These are phyloP conservation scores for Heliconius ismenius DNA, from an alignment of 2,888 invertebrate genomes.

Conservation along the genomic window DNA sequence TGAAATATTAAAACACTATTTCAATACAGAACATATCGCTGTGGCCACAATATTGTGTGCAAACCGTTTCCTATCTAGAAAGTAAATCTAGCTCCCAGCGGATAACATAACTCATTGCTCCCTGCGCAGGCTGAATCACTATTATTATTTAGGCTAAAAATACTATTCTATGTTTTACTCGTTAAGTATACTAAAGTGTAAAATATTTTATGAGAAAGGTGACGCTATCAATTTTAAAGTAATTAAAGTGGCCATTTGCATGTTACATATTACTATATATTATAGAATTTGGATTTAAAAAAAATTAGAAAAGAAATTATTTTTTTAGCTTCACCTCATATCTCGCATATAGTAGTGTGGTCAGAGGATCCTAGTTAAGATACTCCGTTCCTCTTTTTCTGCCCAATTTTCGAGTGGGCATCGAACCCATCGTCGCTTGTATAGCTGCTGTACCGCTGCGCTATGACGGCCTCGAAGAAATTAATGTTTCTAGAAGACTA, in stretches of 20 bases:
- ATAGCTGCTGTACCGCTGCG: too few species aligned
- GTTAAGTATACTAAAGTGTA: not conserved
- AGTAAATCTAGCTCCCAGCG: constrained; percentile 15
- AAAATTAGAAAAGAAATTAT: too few species aligned
- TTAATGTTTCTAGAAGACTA: too few species aligned
- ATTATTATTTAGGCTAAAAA: constrained; percentile 6
- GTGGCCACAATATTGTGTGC: constrained; percentile 2
- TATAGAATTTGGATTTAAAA: too few species aligned
- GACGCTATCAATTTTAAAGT: not conserved
- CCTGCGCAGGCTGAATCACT: constrained; percentile 5
- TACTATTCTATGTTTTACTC: not conserved
- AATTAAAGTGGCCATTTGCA: not conserved
- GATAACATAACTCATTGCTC: constrained; percentile 20
- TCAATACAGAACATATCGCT: not conserved
- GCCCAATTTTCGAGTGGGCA: too few species aligned
- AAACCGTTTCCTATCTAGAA: constrained; percentile 15
- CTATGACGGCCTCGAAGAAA: too few species aligned
- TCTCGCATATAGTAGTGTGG: too few species aligned
- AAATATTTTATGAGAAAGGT: not conserved
- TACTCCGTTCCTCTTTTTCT: too few species aligned
- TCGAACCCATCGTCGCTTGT: too few species aligned
- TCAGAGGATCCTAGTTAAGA: too few species aligned
- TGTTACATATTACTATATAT: not conserved
- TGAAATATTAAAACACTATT: constrained; percentile 6
- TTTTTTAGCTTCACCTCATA: too few species aligned